Evolutionary conservation across 2,113 vertebrate species (phyloP), one percentile per base, ranked within the genome.

Genomic region (Cavia porcellus): DNA sequence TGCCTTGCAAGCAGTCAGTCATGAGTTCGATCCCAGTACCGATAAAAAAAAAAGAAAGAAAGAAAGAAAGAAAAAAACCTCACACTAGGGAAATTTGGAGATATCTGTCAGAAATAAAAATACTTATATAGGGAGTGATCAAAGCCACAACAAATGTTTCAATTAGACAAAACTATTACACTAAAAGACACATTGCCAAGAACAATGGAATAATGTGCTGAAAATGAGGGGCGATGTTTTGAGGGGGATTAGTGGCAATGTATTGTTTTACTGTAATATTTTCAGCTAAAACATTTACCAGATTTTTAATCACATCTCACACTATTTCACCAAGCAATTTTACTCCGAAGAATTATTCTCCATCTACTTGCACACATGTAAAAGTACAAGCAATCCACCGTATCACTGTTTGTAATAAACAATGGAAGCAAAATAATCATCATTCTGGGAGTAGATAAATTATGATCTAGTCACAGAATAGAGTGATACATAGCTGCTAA

Each of bases 301-400:
- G 42, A 75, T 28, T 75, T 45, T 47, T 47, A 75, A 75, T 45
- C 74, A 75, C 24, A 28, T 12, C 12, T 45, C 74, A 75, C 22
- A 75, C 75, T 10, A 90, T 72, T 86, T 62, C 17, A 10, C n/a
- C 81, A 9, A 57, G 10, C 10, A 90, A 83, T 86, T 94, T 86
- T 72, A 79, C 35, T 70, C 82, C 28, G 15, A 93, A 79, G 66
- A 91, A 95, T 80, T 22, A 35, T 75, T 87, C 61, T 87, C 45
- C 52, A 83, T 62, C 25, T 86, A 57, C 7, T 89, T 82, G 66
- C 22, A 70, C 52, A 57, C 52, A 2, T 74, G 12, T 93, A 47
- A 86, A 82, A 84, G 85, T 83, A 77, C 45, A 90, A 68, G 20
- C 13, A 57, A 93, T 88, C 64, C 28, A 42, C 77, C 66, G 7